A percentile compares a stretch with the other conserved stretches of the same genome.
These are phyloP conservation scores for Drosophila sucinea DNA, from an alignment of 1,140 invertebrate species.

Conservation along the genomic window DNA sequence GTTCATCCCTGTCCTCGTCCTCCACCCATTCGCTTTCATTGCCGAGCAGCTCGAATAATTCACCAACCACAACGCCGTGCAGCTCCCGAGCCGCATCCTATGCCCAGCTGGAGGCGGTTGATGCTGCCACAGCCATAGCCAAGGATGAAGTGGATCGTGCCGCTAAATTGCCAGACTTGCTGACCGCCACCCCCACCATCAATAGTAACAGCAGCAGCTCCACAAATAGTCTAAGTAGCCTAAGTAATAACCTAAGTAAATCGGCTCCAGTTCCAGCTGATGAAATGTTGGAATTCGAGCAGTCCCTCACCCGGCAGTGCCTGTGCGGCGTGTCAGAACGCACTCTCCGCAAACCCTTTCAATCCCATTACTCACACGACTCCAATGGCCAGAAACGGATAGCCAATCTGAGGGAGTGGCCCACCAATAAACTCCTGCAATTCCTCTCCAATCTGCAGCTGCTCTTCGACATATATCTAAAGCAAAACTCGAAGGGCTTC, in stretches of 20 bases:
- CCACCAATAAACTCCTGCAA: slow-evolving; percentile 88
- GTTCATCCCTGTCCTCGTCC: slow-evolving; percentile 75
- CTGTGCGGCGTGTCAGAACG: slow-evolving; percentile 90
- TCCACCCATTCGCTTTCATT: slow-evolving; percentile 66
- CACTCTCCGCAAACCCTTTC: slow-evolving; percentile 88
- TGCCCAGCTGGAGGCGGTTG: slow-evolving; percentile 52
- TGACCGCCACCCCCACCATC: slow-evolving; percentile 30
- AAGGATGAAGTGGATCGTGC: slow-evolving; percentile 75
- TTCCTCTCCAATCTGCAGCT: slow-evolving; percentile 92
- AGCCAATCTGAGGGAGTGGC: slow-evolving; percentile 88
- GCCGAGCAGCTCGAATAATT: slow-evolving; percentile 69
- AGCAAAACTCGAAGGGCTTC: slow-evolving; percentile 91
- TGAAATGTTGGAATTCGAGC: slow-evolving; percentile 84
- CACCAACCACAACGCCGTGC: slow-evolving; percentile 71
- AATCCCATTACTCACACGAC: slow-evolving; percentile 85
- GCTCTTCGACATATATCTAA: slow-evolving; percentile 92
- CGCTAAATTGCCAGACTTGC: slow-evolving; percentile 61
- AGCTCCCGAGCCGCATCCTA: slow-evolving; percentile 70
- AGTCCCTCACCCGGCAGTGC: slow-evolving; percentile 88
- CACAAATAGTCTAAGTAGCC: slow-evolving; percentile 21
- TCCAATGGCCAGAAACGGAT: slow-evolving; percentile 84
- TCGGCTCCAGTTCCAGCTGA: slow-evolving; percentile 50
- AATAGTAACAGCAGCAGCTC: slow-evolving; percentile 22
- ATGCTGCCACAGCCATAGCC: slow-evolving; percentile 9
- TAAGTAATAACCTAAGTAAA: slow-evolving; percentile 49